phyloP scores from a whole-genome alignment of 2,888 invertebrate genomes.

The Thymelicus sylvestris region DNA sequence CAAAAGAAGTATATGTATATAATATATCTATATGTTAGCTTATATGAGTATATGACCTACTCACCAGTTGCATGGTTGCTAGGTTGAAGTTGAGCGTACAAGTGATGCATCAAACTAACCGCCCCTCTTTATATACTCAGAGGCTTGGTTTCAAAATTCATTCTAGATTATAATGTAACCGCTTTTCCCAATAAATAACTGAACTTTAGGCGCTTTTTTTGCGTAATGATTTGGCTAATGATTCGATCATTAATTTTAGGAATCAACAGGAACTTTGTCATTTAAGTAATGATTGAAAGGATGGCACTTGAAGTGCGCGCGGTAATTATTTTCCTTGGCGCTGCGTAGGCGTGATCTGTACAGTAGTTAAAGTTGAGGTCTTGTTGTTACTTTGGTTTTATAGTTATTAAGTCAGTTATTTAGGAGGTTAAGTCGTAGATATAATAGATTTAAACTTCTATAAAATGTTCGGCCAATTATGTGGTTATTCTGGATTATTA shows the following conservation, averaged over 20 bases:
- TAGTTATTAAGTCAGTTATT: too few species aligned
- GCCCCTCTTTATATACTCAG: conserved; percentile 66
- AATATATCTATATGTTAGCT: not conserved
- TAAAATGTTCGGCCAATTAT: too few species aligned
- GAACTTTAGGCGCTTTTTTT: conserved; percentile 62
- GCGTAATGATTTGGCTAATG: conserved; percentile 59
- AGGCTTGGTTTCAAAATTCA: conserved; percentile 69
- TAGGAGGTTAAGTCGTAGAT: too few species aligned
- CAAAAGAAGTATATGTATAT: not conserved
- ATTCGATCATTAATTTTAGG: conserved; percentile 37
- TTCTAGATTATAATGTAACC: conserved; percentile 68
- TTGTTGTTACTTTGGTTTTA: too few species aligned
- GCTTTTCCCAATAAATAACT: conserved; percentile 69
- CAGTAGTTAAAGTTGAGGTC: not conserved
- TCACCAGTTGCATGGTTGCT: conserved; percentile 76
- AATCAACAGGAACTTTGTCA: conserved; percentile 29
- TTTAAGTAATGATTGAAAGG: conserved; percentile 19
- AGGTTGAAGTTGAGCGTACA: conserved; percentile 72
- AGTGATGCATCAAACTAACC: conserved; percentile 60
- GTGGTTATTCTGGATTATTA: too few species aligned
- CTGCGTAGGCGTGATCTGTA: not conserved
- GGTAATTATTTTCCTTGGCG: conserved; percentile 6
- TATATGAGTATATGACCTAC: conserved; percentile 45
- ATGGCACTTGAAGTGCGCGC: not conserved
- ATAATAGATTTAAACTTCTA: too few species aligned